A percentile compares a stretch with the other conserved stretches of the same genome.
phyloP scores from a whole-genome alignment of 2,113 vertebrate genomes.

The Penelope pileata region DNA sequence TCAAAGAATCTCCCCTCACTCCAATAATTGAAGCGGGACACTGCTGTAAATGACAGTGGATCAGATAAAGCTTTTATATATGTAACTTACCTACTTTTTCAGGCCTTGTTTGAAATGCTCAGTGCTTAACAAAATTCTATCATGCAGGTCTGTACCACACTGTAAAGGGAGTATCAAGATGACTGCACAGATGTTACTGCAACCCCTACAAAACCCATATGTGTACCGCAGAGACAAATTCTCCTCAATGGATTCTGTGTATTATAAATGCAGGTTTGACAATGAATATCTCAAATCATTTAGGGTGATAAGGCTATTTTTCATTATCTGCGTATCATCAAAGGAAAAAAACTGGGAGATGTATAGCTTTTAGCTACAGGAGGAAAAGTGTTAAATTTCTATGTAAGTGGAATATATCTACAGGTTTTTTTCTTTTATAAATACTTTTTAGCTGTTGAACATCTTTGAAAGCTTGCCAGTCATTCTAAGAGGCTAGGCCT shows the following conservation, averaged over 20 bases:
- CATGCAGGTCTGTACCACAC: background rate
- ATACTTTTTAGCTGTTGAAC: background rate
- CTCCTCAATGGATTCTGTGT: background rate
- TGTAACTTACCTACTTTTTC: background rate
- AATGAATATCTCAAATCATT: conserved; percentile 16
- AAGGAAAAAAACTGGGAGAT: background rate
- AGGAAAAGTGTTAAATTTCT: background rate
- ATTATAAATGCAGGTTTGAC: conserved; percentile 7
- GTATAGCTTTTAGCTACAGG: background rate
- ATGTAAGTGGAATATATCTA: background rate
- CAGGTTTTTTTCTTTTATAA: background rate
- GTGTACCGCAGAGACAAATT: conserved; percentile 2
- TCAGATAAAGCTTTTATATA: background rate
- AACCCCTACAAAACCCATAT: background rate
- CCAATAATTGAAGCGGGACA: too few species aligned
- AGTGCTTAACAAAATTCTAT: background rate
- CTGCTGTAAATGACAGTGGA: background rate
- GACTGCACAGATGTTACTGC: conserved; percentile 6
- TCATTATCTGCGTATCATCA: conserved; percentile 6
- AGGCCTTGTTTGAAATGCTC: background rate
- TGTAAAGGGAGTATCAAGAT: background rate
- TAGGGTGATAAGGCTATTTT: background rate
- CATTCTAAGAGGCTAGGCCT: background rate
- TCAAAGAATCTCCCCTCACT: too few species aligned
- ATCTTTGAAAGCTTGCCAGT: background rate